These are phyloP conservation scores for Hyposmocoma kahamanoa DNA, from an alignment of 1,140 invertebrate species.

Conservation along the genomic window DNA sequence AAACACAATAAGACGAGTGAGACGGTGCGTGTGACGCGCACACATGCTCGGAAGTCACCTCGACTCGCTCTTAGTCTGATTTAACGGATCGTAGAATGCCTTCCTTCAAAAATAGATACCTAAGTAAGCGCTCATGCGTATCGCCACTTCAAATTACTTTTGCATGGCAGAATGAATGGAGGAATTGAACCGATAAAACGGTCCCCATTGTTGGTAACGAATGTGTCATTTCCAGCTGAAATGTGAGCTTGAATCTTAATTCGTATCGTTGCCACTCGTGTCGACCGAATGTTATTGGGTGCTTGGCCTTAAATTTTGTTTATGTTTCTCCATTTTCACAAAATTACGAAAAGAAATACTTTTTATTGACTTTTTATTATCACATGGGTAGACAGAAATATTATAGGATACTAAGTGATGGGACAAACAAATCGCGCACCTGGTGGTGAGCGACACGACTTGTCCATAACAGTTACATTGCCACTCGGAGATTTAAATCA, in stretches of 20 bases:
- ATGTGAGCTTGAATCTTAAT: conserved; percentile 39
- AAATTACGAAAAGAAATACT: no score
- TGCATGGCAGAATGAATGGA: conserved; percentile 53
- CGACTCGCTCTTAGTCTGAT: conserved; percentile 55
- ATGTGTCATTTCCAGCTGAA: conserved; percentile 50
- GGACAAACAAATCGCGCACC: no score
- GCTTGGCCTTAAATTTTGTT: no score
- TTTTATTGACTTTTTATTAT: no score
- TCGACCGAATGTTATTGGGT: neutral
- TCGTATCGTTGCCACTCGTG: conserved; percentile 19
- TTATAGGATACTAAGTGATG: no score
- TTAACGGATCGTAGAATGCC: conserved; percentile 56
- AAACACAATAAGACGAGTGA: conserved; percentile 24
- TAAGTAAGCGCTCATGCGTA: conserved; percentile 41
- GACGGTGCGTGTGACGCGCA: conserved; percentile 43
- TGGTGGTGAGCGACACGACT: no score
- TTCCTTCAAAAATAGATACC: conserved; percentile 55
- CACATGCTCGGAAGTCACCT: conserved; percentile 59
- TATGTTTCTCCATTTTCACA: no score
- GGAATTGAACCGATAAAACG: conserved; percentile 54
- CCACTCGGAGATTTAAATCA: no score
- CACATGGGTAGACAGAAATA: no score
- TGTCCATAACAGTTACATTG: no score
- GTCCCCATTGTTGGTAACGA: conserved; percentile 45
- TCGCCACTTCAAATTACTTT: conserved; percentile 55